Percentiles rank a stretch among this genome's conserved stretches.
Evolutionary conservation across 2,888 invertebrate species (phyloP).

Genomic region (Lasioglossum marginatum): DNA sequence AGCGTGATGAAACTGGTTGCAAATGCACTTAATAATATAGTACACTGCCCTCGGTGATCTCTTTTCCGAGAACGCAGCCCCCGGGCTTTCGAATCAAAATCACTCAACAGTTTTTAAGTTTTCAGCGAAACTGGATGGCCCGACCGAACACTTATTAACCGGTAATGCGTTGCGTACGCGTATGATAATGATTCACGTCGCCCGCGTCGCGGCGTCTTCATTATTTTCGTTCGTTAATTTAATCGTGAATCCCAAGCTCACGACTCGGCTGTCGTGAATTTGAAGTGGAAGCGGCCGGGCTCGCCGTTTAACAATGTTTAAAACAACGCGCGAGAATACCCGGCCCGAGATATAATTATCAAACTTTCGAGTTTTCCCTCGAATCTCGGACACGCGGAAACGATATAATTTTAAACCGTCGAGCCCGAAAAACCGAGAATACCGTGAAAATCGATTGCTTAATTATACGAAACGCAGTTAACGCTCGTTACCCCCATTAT

Average conservation of each 20-base stretch:
- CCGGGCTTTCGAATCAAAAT: neutral
- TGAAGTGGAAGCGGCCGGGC: neutral
- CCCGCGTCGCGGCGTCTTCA: neutral
- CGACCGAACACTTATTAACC: neutral
- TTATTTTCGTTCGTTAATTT: neutral
- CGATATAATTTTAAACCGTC: conserved; percentile 5
- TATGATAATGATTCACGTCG: neutral
- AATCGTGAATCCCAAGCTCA: neutral
- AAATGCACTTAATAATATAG: conserved; percentile 8
- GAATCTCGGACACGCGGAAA: neutral
- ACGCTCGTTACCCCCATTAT: neutral
- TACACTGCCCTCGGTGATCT: conserved; percentile 4
- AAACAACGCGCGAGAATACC: neutral
- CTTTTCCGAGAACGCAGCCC: neutral
- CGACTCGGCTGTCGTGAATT: neutral
- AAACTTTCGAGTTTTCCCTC: conserved; percentile 9
- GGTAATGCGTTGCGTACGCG: neutral
- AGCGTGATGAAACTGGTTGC: conserved; percentile 16
- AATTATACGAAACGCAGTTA: conserved; percentile 36
- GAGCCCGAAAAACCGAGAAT: neutral
- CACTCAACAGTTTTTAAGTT: neutral
- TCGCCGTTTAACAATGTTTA: neutral
- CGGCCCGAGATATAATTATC: neutral
- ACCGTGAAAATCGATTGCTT: conserved; percentile 15
- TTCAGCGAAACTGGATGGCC: neutral